A percentile compares a stretch with the other conserved stretches of the same genome.
These are phyloP conservation scores for Drosophila varians DNA, from an alignment of 1,140 invertebrate species.

Conservation along the genomic window DNA sequence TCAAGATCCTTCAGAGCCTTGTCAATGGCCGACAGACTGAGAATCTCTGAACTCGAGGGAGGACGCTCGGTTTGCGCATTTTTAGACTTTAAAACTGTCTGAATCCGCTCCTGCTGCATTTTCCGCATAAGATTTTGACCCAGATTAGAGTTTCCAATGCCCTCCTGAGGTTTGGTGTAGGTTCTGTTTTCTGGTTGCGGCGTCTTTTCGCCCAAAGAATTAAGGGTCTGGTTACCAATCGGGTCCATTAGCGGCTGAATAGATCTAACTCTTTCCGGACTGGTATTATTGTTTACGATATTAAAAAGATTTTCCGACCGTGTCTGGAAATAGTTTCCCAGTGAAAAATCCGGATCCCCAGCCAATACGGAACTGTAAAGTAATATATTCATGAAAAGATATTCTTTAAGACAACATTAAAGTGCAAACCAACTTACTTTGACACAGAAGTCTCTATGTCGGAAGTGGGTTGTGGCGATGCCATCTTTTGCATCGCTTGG, in stretches of 20 bases:
- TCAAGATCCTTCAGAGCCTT: slow-evolving; percentile 62
- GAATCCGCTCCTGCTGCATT: slow-evolving; percentile 43
- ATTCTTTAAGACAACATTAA: not conserved
- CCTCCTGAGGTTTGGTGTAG: slow-evolving; percentile 54
- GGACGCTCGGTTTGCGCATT: slow-evolving; percentile 23
- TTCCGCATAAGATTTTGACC: slow-evolving; percentile 54
- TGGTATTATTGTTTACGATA: slow-evolving; percentile 44
- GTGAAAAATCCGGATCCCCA: slow-evolving; percentile 71
- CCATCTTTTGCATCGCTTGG: slow-evolving; percentile 59
- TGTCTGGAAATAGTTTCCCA: slow-evolving; percentile 73
- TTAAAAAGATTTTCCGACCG: slow-evolving; percentile 71
- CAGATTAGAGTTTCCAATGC: slow-evolving; percentile 5
- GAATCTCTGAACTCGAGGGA: slow-evolving; percentile 59
- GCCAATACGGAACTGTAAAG: slow-evolving; percentile 60
- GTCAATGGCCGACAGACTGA: slow-evolving; percentile 75
- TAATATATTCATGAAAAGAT: not conserved
- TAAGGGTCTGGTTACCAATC: not conserved
- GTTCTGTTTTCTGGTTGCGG: slow-evolving; percentile 73
- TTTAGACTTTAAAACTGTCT: slow-evolving; percentile 21
- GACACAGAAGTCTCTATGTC: slow-evolving; percentile 65
- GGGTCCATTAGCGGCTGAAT: slow-evolving; percentile 23
- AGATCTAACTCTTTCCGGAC: slow-evolving; percentile 25
- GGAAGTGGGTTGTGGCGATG: slow-evolving; percentile 12
- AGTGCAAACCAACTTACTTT: slow-evolving; percentile 49
- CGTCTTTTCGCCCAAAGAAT: slow-evolving; percentile 21